phyloP scores from a whole-genome alignment of 2,888 invertebrate species.

The Andrena trimmerana region DNA sequence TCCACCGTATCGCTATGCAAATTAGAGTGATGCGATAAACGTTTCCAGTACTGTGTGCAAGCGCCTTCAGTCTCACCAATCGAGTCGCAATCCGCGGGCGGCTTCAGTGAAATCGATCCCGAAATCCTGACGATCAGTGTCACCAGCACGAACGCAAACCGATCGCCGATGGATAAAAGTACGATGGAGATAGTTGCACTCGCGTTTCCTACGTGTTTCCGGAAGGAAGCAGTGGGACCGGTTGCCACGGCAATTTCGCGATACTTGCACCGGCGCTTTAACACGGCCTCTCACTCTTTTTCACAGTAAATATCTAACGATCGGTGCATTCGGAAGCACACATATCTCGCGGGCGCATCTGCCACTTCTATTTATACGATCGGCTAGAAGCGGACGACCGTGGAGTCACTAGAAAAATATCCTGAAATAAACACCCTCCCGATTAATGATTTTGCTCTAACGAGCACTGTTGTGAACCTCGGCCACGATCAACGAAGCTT shows the following conservation, averaged over 20 bases:
- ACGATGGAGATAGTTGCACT: not conserved
- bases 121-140: not conserved
- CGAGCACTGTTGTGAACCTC: slow-evolving; percentile 12
- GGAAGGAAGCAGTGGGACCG: not conserved
- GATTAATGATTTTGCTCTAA: slow-evolving; percentile 51
- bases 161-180: not conserved
- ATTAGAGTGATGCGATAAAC: too few species aligned
- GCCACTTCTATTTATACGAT: slow-evolving; percentile 78
- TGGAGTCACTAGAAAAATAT: slow-evolving; percentile 83
- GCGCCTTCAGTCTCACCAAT: not conserved
- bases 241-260: slow-evolving; percentile 27
- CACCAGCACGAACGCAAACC: not conserved
- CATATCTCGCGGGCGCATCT: slow-evolving; percentile 67
- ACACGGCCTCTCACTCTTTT: not conserved
- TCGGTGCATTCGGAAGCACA: slow-evolving; percentile 47
- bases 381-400: slow-evolving; percentile 67
- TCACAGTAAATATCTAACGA: slow-evolving; percentile 39
- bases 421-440: slow-evolving; percentile 79
- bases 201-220: slow-evolving; percentile 5
- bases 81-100: not conserved
- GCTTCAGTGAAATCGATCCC: not conserved
- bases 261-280: slow-evolving; percentile 9
- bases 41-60: too few species aligned
- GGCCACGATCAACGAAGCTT: not conserved
- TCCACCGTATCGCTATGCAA: too few species aligned